Conservation (phyloP, 2,113 vertebrate species). For the Athene cunicularia region DNA sequence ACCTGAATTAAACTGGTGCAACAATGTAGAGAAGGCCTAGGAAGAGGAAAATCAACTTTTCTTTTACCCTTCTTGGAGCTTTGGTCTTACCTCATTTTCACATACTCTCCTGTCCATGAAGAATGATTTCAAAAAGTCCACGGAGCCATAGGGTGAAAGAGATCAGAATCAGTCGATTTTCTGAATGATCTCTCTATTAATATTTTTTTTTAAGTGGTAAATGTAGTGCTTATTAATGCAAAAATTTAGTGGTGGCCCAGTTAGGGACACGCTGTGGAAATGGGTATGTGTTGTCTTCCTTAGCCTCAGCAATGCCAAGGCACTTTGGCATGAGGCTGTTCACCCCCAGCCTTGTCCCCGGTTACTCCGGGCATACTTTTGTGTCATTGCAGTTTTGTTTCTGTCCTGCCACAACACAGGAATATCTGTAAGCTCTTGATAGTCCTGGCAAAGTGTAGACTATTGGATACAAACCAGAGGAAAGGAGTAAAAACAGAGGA, state of each 20-base stretch:
- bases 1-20: background rate
- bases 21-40: background rate
- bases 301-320: background rate
- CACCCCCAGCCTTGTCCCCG: background rate
- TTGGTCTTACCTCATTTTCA: background rate
- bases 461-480: background rate
- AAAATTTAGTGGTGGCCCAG: background rate
- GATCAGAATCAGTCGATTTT: background rate
- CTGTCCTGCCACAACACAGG: background rate
- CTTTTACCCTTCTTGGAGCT: background rate
- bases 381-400: background rate
- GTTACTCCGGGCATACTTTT: background rate
- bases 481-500: background rate
- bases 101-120: background rate
- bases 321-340: background rate
- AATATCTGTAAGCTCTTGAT: background rate
- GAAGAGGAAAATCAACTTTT: background rate
- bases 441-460: background rate
- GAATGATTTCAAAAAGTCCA: background rate
- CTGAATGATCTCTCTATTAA: background rate
- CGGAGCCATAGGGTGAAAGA: background rate
- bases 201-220: background rate
- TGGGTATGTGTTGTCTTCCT: rapidly evolving
- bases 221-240: background rate
- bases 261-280: background rate